Percentiles rank a stretch among this genome's conserved stretches.
phyloP scores from a whole-genome alignment of 2,888 invertebrate species.

The Formica aserva region DNA sequence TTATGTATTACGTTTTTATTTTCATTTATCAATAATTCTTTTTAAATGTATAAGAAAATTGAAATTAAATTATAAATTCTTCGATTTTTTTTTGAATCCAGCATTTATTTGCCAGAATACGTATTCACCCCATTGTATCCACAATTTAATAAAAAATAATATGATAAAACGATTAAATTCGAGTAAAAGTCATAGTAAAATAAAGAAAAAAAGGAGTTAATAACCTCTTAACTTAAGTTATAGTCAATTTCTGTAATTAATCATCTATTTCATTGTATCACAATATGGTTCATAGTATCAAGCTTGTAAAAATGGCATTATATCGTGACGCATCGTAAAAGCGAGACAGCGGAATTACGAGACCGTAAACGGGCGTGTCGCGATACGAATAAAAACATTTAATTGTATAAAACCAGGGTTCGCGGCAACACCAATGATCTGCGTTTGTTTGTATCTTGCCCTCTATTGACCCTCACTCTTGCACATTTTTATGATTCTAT shows the following conservation, averaged over 20 bases:
- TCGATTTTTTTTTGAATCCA: neutral
- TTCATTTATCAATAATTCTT: neutral
- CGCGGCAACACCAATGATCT: neutral
- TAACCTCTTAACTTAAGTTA: neutral
- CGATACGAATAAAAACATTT: neutral
- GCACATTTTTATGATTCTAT: neutral
- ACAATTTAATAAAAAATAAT: neutral
- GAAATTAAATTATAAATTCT: neutral
- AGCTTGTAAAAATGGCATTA: constrained; percentile 1
- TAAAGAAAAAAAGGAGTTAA: neutral
- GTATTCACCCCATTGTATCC: neutral
- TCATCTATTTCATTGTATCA: neutral
- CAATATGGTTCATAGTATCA: neutral
- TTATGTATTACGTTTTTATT: neutral
- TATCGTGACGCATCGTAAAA: neutral
- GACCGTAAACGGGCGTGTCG: neutral
- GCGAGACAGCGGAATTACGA: neutral
- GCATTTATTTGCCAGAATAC: neutral
- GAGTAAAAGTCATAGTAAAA: neutral
- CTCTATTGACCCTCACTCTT: neutral
- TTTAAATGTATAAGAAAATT: neutral
- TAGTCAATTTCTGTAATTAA: neutral
- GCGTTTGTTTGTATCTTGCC: neutral
- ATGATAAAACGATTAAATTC: neutral
- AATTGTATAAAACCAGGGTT: neutral